A percentile compares a stretch with the other conserved stretches of the same genome.
These are phyloP conservation scores for Eledona agricola DNA, from an alignment of 2,888 invertebrate species.

Conservation along the genomic window DNA sequence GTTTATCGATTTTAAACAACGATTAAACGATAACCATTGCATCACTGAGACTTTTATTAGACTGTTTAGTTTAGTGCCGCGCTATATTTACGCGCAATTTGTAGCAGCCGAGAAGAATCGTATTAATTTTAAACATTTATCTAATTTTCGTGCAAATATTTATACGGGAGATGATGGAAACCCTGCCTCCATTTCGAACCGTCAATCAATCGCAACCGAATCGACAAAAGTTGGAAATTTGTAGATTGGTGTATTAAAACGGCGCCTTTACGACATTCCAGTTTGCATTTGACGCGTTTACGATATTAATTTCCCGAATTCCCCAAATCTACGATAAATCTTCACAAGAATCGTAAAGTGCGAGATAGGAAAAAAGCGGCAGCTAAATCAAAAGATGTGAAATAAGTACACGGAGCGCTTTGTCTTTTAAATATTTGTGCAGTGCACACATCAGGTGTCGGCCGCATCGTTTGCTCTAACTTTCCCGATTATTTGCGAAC, in stretches of 20 bases:
- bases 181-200: conserved; percentile 5
- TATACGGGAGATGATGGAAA: conserved; percentile 17
- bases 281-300: conserved; percentile 30
- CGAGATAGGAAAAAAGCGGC: too few relatives aligned
- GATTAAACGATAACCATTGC: conserved; percentile 21
- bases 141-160: conserved; percentile 22
- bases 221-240: conserved; percentile 3
- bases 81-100: conserved; percentile 28
- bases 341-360: too few relatives aligned
- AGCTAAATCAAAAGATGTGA: too few relatives aligned
- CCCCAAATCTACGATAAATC: conserved; percentile 47
- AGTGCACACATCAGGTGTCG: conserved; percentile 32
- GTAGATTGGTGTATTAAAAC: conserved; percentile 19
- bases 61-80: conserved; percentile 24
- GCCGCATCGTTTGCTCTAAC: conserved; percentile 22
- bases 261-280: conserved; percentile 15
- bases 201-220: conserved; percentile 9
- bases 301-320: conserved; percentile 30
- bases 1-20: conserved; percentile 22
- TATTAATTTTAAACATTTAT: conserved; percentile 31
- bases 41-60: conserved; percentile 25
- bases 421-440: conserved; percentile 32
- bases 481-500: conserved; percentile 35
- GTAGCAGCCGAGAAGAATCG: conserved; percentile 15
- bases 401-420: conserved; percentile 11